Evolutionary conservation across 2,888 invertebrate species (phyloP).

Genomic region (Aspidapion aeneum): DNA sequence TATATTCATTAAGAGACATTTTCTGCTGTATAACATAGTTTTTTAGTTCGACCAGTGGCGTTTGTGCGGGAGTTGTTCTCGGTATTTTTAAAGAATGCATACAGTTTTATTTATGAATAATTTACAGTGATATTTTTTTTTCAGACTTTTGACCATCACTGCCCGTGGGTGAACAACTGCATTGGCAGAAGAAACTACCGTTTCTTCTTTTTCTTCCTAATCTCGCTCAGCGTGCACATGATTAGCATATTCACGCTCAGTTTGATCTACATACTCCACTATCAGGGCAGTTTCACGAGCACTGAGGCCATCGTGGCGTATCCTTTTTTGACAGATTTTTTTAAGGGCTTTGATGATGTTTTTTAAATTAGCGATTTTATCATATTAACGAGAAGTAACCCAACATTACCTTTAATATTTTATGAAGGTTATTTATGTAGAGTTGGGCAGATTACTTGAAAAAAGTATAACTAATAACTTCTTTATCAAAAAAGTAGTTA

Average conservation of each 20-base stretch:
- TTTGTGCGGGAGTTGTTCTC: too few relatives aligned
- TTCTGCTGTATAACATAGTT: too few relatives aligned
- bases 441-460: too few relatives aligned
- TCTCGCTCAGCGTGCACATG: conserved; percentile 96
- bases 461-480: not conserved
- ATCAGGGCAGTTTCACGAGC: conserved; percentile 75
- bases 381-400: not conserved
- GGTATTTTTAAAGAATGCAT: too few relatives aligned
- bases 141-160: conserved; percentile 99
- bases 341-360: not conserved
- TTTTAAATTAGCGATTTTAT: not conserved
- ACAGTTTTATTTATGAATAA: too few relatives aligned
- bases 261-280: conserved; percentile 85
- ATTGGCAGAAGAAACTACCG: conserved; percentile 96
- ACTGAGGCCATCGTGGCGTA: conserved; percentile 82
- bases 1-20: too few relatives aligned
- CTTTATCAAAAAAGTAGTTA: too few relatives aligned
- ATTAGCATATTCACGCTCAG: conserved; percentile 94
- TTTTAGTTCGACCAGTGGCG: too few relatives aligned
- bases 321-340: conserved; percentile 56
- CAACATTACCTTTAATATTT: not conserved
- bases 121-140: conserved; percentile 49
- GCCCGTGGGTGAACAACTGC: conserved; percentile 97
- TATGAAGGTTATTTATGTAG: not conserved
- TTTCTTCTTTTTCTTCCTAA: conserved; percentile 98